Base-by-base conservation (phyloP, 2,888 invertebrate species). In the Neocrepidodera transversa region DNA sequence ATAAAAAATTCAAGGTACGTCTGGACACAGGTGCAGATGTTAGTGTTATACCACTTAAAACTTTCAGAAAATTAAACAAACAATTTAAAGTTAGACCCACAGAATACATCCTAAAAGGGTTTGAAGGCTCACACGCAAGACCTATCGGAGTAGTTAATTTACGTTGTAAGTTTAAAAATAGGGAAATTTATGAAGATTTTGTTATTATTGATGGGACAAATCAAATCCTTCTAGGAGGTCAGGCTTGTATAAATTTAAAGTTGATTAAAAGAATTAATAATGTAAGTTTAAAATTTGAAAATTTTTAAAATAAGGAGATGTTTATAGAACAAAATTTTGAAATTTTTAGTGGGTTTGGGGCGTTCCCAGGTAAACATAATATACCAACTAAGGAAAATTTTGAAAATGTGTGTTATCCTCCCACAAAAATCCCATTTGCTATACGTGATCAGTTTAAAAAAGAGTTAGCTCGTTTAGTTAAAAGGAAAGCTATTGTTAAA, bases 21-120 rank as follows among this genome's bases (percentile, higher is more conserved):
- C 1, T 38, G 36, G 60, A 55, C 14, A 60, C 55, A 14, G 56
- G 55, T 18, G 56, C 56, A 10, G 60, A 60, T 51, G 28, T 56
- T 7, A 49, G 32, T 20, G 20, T 55, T n/a, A 18, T 51, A 38
- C 60, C 60, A 13, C 26, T 23, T 11, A 14, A 55, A 23, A 50
- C 50, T 26, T 56, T 60, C 16, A 45, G 20, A 43, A 43, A 32
- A 45, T 26, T 60, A 13, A 38, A 56, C 42, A 60, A 30, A 10
- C 43, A 60, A 23, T 60, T 45, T 30, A 40, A 32, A 18, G 47
- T 60, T 11, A 32, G 32, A 32, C 32, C 11, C 2, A 13, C 13
- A 2, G 13, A 32, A 2, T 32, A 32, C 32, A 32, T 51, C 8
- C 10, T 55, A 13, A 45, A 60, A 48, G 49, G 55, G 11, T 59